Evolutionary conservation across 1,140 invertebrate species (phyloP), one percentile per base, ranked within the genome.

Genomic region (Sinonovacula constricta): DNA sequence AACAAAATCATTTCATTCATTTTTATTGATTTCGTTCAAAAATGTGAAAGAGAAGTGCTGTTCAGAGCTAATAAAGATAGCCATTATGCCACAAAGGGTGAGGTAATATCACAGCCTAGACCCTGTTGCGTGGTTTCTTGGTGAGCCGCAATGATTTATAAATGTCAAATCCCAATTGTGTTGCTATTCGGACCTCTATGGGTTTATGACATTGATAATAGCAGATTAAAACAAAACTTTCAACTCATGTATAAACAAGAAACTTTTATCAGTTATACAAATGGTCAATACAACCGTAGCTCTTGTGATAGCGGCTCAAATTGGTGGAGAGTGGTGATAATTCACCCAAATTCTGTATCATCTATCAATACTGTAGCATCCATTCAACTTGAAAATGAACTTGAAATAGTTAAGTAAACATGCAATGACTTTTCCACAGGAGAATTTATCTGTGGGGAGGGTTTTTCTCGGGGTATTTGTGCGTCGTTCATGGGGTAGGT

Each of bases 61-160:
- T n/a, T n/a, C n/a, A n/a, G n/a, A n/a, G n/a, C n/a, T n/a, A n/a
- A n/a, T n/a, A n/a, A n/a, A n/a, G n/a, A n/a, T n/a, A n/a, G n/a
- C n/a, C n/a, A n/a, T n/a, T n/a, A n/a, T n/a, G n/a, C n/a, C n/a
- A n/a, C n/a, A n/a, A n/a, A n/a, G 49, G 34, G 22, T 26, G 4
- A 31, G 31, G 3, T 18, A 51, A 68, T 68, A 14, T 33, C 53
- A 24, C 34, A 31, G 4, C 1, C 24, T 36, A 24, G 1, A 15
- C 31, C 30, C 49, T 54, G 71, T 75, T 75, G 71, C 71, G 65
- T 75, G 33, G 71, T 65, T 75, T 75, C 71, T 36, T n/a, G 53
- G 30, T 33, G 26, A 31, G 30, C 49, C 14, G 39, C 3, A 7
- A 18, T 36, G 33, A 75, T 75, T 75, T 65, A 75, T 75, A 54